These are phyloP conservation scores for Pycnomerus fuliginosus DNA, from an alignment of 2,888 invertebrate genomes.

Conservation along the genomic window DNA sequence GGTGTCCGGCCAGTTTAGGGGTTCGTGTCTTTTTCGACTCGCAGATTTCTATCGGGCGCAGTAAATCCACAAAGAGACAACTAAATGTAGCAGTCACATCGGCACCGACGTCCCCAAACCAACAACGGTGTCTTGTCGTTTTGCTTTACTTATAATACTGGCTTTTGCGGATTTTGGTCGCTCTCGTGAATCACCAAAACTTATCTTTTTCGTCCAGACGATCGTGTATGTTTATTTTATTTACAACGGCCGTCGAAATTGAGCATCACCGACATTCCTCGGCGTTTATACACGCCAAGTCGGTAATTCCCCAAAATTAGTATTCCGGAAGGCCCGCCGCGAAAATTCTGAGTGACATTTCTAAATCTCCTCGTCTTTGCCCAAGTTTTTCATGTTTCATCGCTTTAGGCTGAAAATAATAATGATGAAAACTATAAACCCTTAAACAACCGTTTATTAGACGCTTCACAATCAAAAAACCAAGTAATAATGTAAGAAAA, in stretches of 20 bases:
- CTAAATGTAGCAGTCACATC: slow-evolving; percentile 39
- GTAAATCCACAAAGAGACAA: slow-evolving; percentile 47
- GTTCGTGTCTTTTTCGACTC: slow-evolving; percentile 25
- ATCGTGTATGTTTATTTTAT: slow-evolving; percentile 5
- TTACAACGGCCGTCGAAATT: background rate
- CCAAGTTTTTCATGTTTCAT: background rate
- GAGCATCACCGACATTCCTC: background rate
- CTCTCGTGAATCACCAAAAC: slow-evolving; percentile 42
- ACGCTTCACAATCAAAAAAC: slow-evolving; percentile 22
- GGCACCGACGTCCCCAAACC: slow-evolving; percentile 19
- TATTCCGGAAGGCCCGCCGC: slow-evolving; percentile 5
- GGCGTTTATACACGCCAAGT: background rate
- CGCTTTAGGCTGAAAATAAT: no score
- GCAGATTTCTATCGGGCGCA: slow-evolving; percentile 50
- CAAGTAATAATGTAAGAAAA: slow-evolving; percentile 28
- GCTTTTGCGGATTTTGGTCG: slow-evolving; percentile 44
- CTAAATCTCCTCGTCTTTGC: slow-evolving; percentile 1
- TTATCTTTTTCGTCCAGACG: slow-evolving; percentile 35
- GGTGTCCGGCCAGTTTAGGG: slow-evolving; percentile 25
- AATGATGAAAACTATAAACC: slow-evolving; percentile 13
- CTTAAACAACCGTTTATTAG: slow-evolving; percentile 16
- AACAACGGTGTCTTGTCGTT: slow-evolving; percentile 8
- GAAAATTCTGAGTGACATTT: slow-evolving; percentile 7
- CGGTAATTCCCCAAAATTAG: background rate
- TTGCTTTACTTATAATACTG: slow-evolving; percentile 13